A percentile compares a stretch with the other conserved stretches of the same genome.
Conservation (phyloP, 1,140 invertebrate species). For the Octopus bimaculoides region DNA sequence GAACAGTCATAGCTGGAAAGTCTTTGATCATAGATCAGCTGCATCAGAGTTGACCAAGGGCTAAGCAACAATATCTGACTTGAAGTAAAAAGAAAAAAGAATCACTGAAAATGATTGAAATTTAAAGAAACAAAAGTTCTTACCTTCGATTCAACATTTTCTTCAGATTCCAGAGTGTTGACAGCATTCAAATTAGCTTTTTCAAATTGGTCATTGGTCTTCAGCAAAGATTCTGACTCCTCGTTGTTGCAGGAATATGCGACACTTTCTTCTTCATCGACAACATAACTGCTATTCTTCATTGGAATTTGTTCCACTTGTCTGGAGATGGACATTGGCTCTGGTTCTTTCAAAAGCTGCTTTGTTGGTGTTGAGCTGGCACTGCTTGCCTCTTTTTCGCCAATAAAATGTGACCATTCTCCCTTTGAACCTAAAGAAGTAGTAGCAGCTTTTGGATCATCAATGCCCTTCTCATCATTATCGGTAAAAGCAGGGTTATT, state of each 20-base stretch:
- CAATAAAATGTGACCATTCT: constrained; percentile 25
- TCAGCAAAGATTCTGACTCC: background rate
- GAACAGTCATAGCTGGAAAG: background rate
- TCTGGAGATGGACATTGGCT: background rate
- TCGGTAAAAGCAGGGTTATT: background rate
- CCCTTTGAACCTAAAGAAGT: background rate
- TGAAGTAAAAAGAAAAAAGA: background rate
- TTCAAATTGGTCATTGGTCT: background rate
- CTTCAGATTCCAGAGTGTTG: background rate
- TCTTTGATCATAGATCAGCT: background rate
- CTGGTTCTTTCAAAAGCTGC: background rate
- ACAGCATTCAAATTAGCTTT: background rate
- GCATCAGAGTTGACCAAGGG: background rate
- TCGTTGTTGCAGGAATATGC: background rate
- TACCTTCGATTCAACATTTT: background rate
- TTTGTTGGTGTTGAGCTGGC: background rate
- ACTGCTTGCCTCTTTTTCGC: background rate
- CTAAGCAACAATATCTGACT: background rate
- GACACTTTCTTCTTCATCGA: background rate
- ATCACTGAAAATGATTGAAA: background rate
- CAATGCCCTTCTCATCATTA: background rate
- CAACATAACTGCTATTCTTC: background rate
- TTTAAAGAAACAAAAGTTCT: background rate
- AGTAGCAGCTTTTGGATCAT: background rate
- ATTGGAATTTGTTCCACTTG: background rate